Percentiles rank a stretch among this genome's conserved stretches.
Conservation (phyloP, 1,140 invertebrate genomes). For the Aphelinus certus region DNA sequence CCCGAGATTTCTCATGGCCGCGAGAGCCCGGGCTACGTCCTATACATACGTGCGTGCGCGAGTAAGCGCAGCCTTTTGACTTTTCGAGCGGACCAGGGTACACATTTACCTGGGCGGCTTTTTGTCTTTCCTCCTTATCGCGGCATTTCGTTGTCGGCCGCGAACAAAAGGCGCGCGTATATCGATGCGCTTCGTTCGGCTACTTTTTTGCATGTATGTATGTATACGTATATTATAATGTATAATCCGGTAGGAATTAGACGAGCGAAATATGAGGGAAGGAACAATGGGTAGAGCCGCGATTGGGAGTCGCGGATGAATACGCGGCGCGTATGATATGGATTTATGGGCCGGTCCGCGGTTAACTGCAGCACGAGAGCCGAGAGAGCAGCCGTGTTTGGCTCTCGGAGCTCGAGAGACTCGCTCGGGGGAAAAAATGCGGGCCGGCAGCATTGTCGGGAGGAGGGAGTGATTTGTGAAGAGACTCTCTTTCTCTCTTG, state of each 20-base stretch:
- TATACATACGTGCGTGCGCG: background rate
- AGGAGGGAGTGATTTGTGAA: slow-evolving; percentile 60
- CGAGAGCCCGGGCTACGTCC: background rate
- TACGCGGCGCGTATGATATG: slow-evolving; percentile 51
- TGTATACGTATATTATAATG: too few species aligned
- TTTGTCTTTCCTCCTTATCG: too few species aligned
- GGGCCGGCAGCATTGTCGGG: slow-evolving; percentile 3
- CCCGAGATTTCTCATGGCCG: slow-evolving; percentile 19
- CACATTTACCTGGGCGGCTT: too few species aligned
- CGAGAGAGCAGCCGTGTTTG: too few species aligned
- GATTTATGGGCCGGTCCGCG: slow-evolving; percentile 48
- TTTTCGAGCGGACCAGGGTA: background rate
- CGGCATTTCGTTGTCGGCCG: too few species aligned
- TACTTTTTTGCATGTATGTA: too few species aligned
- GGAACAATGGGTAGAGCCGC: slow-evolving; percentile 37
- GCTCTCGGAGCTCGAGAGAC: too few species aligned
- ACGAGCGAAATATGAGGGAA: slow-evolving; percentile 41
- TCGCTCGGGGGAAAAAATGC: slow-evolving; percentile 21
- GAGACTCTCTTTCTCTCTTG: slow-evolving; percentile 42
- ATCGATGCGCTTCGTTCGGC: background rate
- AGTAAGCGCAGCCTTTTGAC: slow-evolving; percentile 10
- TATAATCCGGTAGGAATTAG: slow-evolving; percentile 20
- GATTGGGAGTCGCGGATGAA: slow-evolving; percentile 39
- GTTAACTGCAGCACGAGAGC: too few species aligned
- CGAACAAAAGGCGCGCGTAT: slow-evolving; percentile 38